These are phyloP conservation scores for Drosophila sordidapex DNA, from an alignment of 2,888 invertebrate species.

Conservation along the genomic window DNA sequence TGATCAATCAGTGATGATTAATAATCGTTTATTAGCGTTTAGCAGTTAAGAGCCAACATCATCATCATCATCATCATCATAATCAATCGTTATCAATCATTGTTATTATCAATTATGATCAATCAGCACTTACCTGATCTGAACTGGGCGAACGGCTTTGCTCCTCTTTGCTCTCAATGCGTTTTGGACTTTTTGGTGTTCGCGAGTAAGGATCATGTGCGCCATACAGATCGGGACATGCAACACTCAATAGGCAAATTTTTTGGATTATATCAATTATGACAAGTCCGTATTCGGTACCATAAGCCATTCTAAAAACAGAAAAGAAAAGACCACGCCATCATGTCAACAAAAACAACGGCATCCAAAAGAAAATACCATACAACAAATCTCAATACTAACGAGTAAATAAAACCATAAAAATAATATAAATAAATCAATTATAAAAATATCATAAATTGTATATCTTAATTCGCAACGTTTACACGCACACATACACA, in stretches of 20 bases:
- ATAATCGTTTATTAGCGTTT: conserved; percentile 39
- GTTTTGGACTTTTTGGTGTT: conserved; percentile 91
- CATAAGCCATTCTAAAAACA: conserved; percentile 94
- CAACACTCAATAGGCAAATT: conserved; percentile 94
- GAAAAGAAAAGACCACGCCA: conserved; percentile 55
- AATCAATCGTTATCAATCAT: conserved; percentile 21
- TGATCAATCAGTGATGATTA: conserved; percentile 34
- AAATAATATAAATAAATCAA: neutral
- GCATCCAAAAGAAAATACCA: conserved; percentile 43
- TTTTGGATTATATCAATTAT: conserved; percentile 97
- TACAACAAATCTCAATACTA: neutral
- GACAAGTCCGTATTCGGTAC: conserved; percentile 97
- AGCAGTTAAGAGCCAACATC: conserved; percentile 45
- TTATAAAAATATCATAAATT: conserved; percentile 2
- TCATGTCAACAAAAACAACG: conserved; percentile 60
- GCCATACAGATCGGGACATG: conserved; percentile 96
- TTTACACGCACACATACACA: conserved; percentile 27
- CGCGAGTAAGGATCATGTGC: conserved; percentile 94
- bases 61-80: conserved; percentile 15
- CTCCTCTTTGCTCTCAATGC: conserved; percentile 86
- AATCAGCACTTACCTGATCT: conserved; percentile 90
- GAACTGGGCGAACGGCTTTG: conserved; percentile 93
- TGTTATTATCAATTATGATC: conserved; percentile 36
- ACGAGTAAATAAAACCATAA: conserved; percentile 5
- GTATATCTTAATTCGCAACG: neutral